Conservation (phyloP, 2,888 invertebrate genomes). For the Leptinotarsa peninsularis region DNA sequence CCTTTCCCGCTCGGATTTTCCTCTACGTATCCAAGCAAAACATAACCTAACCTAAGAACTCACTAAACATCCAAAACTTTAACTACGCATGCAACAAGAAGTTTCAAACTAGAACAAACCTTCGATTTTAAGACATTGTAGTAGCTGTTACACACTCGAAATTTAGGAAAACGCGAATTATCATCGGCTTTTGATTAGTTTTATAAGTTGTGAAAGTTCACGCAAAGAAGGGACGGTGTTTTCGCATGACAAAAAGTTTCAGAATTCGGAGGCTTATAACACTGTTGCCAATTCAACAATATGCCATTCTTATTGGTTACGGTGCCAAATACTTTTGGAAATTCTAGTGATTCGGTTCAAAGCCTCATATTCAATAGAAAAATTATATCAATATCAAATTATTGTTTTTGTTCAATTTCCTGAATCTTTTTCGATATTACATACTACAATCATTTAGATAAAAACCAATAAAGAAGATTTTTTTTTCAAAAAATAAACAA, state of each 20-base stretch:
- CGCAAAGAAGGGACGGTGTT: constrained; percentile 58
- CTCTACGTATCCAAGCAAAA: constrained; percentile 47
- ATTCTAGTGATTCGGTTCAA: too few species aligned
- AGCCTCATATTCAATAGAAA: too few species aligned
- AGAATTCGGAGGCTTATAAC: constrained; percentile 42
- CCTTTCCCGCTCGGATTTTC: constrained; percentile 23
- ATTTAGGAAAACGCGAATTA: constrained; percentile 37
- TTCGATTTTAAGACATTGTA: constrained; percentile 30
- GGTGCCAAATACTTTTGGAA: too few species aligned
- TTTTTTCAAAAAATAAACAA: too few species aligned
- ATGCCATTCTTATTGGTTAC: not conserved
- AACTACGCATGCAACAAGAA: constrained; percentile 54
- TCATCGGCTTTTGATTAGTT: constrained; percentile 52
- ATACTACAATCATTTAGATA: too few species aligned
- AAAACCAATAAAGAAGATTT: too few species aligned
- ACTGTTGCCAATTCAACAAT: constrained; percentile 29
- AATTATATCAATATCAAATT: too few species aligned
- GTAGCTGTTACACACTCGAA: constrained; percentile 29
- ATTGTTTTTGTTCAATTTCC: too few species aligned
- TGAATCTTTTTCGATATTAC: too few species aligned
- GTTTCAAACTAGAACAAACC: constrained; percentile 50
- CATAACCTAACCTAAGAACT: constrained; percentile 55
- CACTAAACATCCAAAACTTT: constrained; percentile 52
- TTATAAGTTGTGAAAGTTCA: constrained; percentile 60
- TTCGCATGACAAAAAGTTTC: constrained; percentile 62